A percentile compares a stretch with the other conserved stretches of the same genome.
Evolutionary conservation across 1,140 invertebrate genomes (phyloP).

Genomic region (Saccostrea cuccullata): DNA sequence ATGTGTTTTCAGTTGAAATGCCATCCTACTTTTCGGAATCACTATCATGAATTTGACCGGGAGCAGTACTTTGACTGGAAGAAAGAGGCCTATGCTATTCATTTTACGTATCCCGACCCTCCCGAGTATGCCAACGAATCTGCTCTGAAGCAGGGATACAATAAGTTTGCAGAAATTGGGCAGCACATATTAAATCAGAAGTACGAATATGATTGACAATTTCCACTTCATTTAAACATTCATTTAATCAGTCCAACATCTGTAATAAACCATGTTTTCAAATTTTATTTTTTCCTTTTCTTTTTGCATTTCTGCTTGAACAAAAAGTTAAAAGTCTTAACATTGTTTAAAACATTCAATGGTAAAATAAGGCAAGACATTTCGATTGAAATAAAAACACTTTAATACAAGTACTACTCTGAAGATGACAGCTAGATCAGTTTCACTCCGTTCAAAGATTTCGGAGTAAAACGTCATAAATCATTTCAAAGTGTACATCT

Average conservation of each 20-base stretch:
- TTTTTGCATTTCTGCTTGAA: neutral
- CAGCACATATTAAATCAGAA: slow-evolving; percentile 38
- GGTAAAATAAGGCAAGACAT: neutral
- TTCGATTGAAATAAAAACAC: neutral
- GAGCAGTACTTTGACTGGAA: slow-evolving; percentile 69
- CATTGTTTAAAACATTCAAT: neutral
- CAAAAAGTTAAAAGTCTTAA: neutral
- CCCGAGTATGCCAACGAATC: slow-evolving; percentile 61
- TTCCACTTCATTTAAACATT: no score
- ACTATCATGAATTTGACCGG: slow-evolving; percentile 60
- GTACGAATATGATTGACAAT: slow-evolving; percentile 18
- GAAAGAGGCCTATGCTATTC: slow-evolving; percentile 67
- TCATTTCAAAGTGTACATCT: neutral
- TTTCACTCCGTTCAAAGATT: neutral
- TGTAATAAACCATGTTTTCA: no score
- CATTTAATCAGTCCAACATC: no score
- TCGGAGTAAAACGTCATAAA: neutral
- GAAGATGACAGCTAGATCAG: neutral
- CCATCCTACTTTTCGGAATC: slow-evolving; percentile 67
- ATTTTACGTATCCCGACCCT: slow-evolving; percentile 72
- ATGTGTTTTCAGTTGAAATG: slow-evolving; percentile 71
- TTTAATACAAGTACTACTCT: neutral
- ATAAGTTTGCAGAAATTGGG: slow-evolving; percentile 62
- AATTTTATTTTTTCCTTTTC: no score
- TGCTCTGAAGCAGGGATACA: slow-evolving; percentile 46